These are phyloP conservation scores for Pseudonaja textilis DNA, from an alignment of 2,113 vertebrate species.

Conservation along the genomic window DNA sequence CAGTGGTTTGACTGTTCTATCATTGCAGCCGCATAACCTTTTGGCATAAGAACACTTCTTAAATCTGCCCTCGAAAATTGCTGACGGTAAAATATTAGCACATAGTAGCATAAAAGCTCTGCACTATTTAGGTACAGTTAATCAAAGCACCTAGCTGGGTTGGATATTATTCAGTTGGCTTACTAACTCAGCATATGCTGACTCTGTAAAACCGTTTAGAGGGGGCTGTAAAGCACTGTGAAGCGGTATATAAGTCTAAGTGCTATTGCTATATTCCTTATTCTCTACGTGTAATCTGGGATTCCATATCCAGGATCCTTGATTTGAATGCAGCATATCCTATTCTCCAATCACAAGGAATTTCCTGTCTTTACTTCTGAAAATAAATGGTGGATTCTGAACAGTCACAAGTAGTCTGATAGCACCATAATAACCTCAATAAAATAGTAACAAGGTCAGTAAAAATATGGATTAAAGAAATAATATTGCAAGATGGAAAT, in stretches of 20 bases:
- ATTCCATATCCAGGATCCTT: not conserved
- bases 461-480: too few species aligned
- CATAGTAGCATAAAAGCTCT: not conserved
- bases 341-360: not conserved
- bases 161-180: not conserved
- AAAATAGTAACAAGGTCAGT: not conserved
- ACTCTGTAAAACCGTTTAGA: too few species aligned
- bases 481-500: not conserved
- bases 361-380: not conserved
- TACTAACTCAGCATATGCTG: not conserved
- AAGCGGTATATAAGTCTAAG: too few species aligned
- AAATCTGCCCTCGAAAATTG: not conserved
- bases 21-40: not conserved
- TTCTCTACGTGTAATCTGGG: not conserved
- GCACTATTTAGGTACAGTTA: not conserved
- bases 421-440: not conserved
- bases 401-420: not conserved
- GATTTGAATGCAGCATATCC: not conserved
- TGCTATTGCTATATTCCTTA: not conserved
- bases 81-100: not conserved
- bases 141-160: not conserved
- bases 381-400: not conserved
- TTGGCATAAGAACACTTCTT: not conserved
- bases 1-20: not conserved
- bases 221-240: too few species aligned